These are phyloP conservation scores for Intellagama lesueurii DNA, from an alignment of 2,797 vertebrate genomes.

Conservation along the genomic window DNA sequence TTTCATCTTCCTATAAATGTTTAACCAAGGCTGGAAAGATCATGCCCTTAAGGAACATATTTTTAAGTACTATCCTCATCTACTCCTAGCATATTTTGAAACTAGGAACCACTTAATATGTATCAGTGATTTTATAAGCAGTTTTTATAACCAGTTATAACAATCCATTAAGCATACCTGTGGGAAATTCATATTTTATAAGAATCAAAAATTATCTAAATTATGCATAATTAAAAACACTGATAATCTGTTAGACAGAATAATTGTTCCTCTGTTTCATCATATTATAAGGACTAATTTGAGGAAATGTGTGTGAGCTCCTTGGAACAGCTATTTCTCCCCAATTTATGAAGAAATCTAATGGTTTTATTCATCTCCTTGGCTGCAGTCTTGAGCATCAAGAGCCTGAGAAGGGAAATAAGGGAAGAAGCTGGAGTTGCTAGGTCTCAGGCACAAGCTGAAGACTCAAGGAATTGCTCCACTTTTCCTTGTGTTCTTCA, in stretches of 20 bases:
- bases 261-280: background rate
- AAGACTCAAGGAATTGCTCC: too few relatives aligned
- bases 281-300: background rate
- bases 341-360: background rate
- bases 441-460: too few relatives aligned
- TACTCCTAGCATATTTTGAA: conserved; percentile 8
- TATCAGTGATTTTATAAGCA: conserved; percentile 36
- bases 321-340: background rate
- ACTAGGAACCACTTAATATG: conserved; percentile 31
- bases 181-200: background rate
- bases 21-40: conserved; percentile 30
- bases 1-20: conserved; percentile 21
- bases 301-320: background rate
- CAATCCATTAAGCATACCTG: background rate
- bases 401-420: background rate
- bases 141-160: conserved; percentile 10
- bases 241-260: background rate
- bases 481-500: too few relatives aligned
- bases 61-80: conserved; percentile 29
- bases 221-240: background rate
- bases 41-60: conserved; percentile 15
- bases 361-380: background rate
- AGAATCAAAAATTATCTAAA: background rate
- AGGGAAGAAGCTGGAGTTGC: background rate
- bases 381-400: background rate